These are phyloP conservation scores for Agelaius phoeniceus DNA, from an alignment of 2,113 vertebrate species.

Conservation along the genomic window DNA sequence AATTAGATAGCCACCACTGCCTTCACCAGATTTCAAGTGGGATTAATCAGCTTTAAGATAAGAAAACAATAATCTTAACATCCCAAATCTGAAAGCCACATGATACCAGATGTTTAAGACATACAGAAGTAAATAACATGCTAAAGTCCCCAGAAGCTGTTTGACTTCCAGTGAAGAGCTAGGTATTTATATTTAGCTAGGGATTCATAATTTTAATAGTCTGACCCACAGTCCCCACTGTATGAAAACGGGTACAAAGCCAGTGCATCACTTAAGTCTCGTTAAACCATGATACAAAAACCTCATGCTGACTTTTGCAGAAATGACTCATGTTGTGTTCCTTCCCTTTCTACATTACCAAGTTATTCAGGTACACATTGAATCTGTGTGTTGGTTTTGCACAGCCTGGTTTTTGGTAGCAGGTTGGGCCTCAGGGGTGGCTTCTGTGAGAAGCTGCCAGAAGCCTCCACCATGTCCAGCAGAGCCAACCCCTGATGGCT, in stretches of 20 bases:
- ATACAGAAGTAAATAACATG: background rate
- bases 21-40: background rate
- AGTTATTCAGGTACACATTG: background rate
- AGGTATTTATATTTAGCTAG: background rate
- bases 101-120: background rate
- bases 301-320: background rate
- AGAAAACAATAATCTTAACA: background rate
- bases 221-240: background rate
- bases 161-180: background rate
- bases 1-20: background rate
- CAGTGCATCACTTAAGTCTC: background rate
- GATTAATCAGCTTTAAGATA: background rate
- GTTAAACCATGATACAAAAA: background rate
- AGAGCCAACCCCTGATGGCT: background rate
- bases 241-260: background rate
- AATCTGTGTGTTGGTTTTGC: background rate
- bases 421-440: fast-evolving
- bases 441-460: background rate
- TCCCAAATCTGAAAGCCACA: background rate
- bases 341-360: background rate
- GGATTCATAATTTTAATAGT: background rate
- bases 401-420: background rate
- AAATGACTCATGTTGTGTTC: background rate
- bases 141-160: background rate
- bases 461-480: fast-evolving